Conservation (phyloP, 2,888 invertebrate species). For the Drosophila algonquin region DNA sequence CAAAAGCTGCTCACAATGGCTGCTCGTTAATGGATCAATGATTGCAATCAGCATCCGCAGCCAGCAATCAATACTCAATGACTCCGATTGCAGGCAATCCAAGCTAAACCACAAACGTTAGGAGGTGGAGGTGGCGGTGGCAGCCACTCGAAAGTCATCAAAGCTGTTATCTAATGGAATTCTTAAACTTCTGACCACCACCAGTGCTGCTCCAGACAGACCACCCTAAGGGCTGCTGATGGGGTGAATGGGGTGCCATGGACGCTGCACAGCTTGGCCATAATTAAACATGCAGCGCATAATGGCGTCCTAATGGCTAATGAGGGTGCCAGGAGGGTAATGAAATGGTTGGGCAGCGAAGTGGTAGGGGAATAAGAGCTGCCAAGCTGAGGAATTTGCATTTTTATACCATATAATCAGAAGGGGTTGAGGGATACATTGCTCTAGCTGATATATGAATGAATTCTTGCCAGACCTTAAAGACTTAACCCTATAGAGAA, state of each 20-base stretch:
- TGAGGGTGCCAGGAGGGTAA: constrained; percentile 34
- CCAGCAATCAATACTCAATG: constrained; percentile 37
- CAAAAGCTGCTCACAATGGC: constrained; percentile 11
- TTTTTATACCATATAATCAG: constrained; percentile 29
- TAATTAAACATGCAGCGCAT: constrained; percentile 75
- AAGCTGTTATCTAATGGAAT: constrained; percentile 41
- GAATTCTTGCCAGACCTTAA: neutral
- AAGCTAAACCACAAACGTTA: constrained; percentile 17
- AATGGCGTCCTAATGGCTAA: constrained; percentile 74
- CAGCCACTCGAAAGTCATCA: constrained; percentile 34
- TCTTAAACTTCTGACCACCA: constrained; percentile 27
- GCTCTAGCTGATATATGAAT: neutral
- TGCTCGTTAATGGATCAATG: constrained; percentile 21
- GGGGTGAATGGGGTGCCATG: neutral
- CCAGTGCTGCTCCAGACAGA: neutral
- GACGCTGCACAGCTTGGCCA: constrained; percentile 30
- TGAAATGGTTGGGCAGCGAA: neutral
- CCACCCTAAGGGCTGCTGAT: neutral
- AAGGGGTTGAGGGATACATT: neutral
- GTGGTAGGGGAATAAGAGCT: constrained; percentile 34
- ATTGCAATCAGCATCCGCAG: constrained; percentile 19
- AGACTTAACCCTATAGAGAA: neutral
- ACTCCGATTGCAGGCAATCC: constrained; percentile 37
- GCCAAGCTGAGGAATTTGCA: constrained; percentile 60
- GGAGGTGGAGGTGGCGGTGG: neutral